Evolutionary conservation across 2,797 vertebrate genomes (phyloP), one percentile per base, ranked within the genome.

Genomic region (Vireo griseus): DNA sequence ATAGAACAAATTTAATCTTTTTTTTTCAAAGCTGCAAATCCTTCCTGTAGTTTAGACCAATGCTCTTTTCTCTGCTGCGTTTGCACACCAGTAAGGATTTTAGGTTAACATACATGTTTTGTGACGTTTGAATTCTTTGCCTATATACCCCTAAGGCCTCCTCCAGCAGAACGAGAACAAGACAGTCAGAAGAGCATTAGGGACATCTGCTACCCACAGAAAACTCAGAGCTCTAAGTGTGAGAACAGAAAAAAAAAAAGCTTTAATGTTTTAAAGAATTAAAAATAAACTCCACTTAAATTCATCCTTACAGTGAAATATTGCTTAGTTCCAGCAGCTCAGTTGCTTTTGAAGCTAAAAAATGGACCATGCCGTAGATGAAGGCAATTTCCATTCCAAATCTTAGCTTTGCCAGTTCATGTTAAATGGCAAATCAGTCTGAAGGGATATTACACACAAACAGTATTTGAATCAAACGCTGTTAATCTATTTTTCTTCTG

Each of bases 401-500:
- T 48, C 26, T 19, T 76, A 29, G 35, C 51, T 71, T 89, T 91
- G 50, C 67, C 84, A 55, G 65, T 59, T 82, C 24, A 17, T 9
- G 25, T 87, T 42, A 85, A 82, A 39, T 22, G 29, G 39, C 71
- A 67, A 35, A 89, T 81, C 47, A 54, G 22, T 67, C 47, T 80
- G 54, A 78, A 86, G 54, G 37, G 55, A 42, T 76, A 22, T 62
- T 95, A 58, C 75, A 29, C 91, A 52, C 29, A 48, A 31, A 45
- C 52, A n/a, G 13, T 82, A 52, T 42, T 81, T 54, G 91, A 95
- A 87, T 96, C 87, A 92, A 89, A 93, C 50, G 24, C 95, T 59
- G 80, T 90, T 97, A 75, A 97, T 97, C 12, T 97, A 62, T 97
- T 97, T 97, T 95, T 96, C 95, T 92, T 84, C 94, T 95, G 80